phyloP scores from a whole-genome alignment of 1,140 invertebrate genomes.

The Eupristina koningsbergeri region DNA sequence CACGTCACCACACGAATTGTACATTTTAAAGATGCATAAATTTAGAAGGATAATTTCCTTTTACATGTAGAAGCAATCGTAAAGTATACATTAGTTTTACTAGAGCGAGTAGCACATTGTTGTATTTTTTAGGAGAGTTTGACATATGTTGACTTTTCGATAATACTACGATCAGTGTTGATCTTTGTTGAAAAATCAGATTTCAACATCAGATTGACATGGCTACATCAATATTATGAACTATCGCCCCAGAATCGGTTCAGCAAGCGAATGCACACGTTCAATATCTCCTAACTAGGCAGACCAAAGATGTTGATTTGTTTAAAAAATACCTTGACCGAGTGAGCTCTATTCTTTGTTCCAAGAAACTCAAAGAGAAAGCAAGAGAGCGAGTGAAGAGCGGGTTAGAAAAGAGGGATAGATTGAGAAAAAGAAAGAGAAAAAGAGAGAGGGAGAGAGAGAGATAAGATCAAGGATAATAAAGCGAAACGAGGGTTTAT shows the following conservation, averaged over 20 bases:
- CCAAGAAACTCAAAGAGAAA: slow-evolving; percentile 19
- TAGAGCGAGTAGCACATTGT: not conserved
- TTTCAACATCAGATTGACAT: not conserved
- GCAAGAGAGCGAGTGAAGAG: not conserved
- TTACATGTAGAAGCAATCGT: not conserved
- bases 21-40: not conserved
- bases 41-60: not conserved
- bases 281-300: not conserved
- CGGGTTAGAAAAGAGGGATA: not conserved
- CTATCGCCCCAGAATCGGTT: not conserved
- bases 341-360: not conserved
- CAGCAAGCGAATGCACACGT: not conserved
- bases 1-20: not conserved
- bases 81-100: not conserved
- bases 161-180: not conserved
- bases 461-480: slow-evolving; percentile 2
- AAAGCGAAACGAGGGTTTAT: slow-evolving; percentile 5
- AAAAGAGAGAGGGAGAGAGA: slow-evolving; percentile 8
- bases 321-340: not conserved
- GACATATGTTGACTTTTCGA: not conserved
- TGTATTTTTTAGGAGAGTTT: not conserved
- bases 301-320: not conserved
- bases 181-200: not conserved
- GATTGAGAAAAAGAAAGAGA: not conserved
- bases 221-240: not conserved